Base-by-base conservation (phyloP, 2,797 vertebrate genomes). In the Karalla daura region DNA sequence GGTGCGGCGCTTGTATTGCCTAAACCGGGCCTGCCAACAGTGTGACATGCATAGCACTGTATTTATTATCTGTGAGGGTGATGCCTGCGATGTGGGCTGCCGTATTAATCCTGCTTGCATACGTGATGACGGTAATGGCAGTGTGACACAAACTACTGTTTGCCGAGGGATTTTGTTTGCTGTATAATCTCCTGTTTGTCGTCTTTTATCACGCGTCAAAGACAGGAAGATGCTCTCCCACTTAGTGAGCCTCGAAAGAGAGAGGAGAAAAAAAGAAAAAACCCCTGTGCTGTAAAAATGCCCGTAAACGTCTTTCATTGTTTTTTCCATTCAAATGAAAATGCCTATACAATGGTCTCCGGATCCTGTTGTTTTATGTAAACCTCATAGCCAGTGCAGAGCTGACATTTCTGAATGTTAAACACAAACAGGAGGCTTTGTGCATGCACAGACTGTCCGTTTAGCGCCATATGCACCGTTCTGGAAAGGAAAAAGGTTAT, bases 91-190 rank as follows among this genome's bases (percentile, higher is more conserved):
- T 83, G 83, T 78, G 63, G 78, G 70, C 55, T 60, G 63, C 65
- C 66, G 76, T 71, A 75, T 86, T 87, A 83, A 81, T 81, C 74
- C 70, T 44, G 28, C 79, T 55, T 68, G 73, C 74, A 63, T 81
- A 61, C 36, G 30, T 54, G 63, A 76, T 81, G 78, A 84, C 4
- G 17, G 67, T 64, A 64, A 76, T 75, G 69, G 66, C 62, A 44
- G 62, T 36, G 44, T 84, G 76, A 86, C 83, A 86, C 70, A 84
- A 86, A 85, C 80, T 18, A 62, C 59, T 82, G 73, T 86, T 84
- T 83, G 73, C 76, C n/a, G 28, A 70, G 25, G 79, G 82, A 78
- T 84, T 91, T 78, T 52, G 56, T 69, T 80, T 77, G 61, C 53
- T 86, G 81, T 36, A 70, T 74, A 75, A 82, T 86, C 69, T 65